Evolutionary conservation across 30 jellyfish, hydroid and myxozoan species (phyloP).

Genomic region (Chrysaora quinquecirrha): DNA sequence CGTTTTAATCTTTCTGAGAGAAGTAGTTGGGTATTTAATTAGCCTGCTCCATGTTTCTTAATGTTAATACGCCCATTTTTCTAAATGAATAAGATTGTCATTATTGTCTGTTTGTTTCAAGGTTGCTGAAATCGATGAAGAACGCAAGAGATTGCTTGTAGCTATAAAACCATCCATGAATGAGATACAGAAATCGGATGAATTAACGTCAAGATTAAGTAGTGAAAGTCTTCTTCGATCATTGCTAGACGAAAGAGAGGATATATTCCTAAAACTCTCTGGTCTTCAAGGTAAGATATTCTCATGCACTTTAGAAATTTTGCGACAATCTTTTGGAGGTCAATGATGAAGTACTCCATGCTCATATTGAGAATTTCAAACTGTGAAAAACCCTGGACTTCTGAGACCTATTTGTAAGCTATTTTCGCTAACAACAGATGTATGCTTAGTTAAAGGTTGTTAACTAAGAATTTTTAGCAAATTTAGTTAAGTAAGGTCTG

Average conservation of each 20-base stretch:
- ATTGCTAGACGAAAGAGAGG: conserved; percentile 54
- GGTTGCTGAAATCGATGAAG: conserved; percentile 85
- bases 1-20: neutral
- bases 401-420: too few species aligned
- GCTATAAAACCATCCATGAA: conserved; percentile 59
- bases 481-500: too few species aligned
- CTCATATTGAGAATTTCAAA: neutral
- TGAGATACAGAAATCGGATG: conserved; percentile 11
- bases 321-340: neutral
- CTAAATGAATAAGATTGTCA: too few species aligned
- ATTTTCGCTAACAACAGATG: too few species aligned
- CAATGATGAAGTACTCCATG: neutral
- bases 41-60: too few species aligned
- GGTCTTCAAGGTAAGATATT: conserved; percentile 3
- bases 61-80: too few species aligned
- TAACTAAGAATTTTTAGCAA: too few species aligned
- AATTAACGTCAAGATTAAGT: neutral
- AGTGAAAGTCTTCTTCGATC: conserved; percentile 23
- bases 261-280: neutral
- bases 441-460: too few species aligned
- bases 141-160: conserved; percentile 63
- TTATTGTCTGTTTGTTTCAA: too few species aligned
- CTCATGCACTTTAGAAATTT: neutral
- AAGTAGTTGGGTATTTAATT: neutral
- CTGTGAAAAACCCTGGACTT: neutral